These are phyloP conservation scores for Altica lythri DNA, from an alignment of 2,888 invertebrate species.

Conservation along the genomic window DNA sequence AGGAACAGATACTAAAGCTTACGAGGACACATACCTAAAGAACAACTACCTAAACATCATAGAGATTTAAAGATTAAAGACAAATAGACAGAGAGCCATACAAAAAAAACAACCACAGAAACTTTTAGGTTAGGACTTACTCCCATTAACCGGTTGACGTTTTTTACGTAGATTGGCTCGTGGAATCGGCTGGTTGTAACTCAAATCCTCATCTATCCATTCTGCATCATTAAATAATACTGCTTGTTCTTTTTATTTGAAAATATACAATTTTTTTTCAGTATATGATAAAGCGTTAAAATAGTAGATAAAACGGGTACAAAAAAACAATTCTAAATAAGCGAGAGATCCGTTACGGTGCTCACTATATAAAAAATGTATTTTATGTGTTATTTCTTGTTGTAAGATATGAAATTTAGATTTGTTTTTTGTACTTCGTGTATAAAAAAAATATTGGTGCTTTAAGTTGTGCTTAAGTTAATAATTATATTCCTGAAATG, in stretches of 20 bases:
- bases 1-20: constrained; percentile 30
- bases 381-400: no score
- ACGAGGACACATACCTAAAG: constrained; percentile 27
- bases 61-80: constrained; percentile 17
- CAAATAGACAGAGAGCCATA: constrained; percentile 31
- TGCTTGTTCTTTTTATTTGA: constrained; percentile 30
- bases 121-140: constrained; percentile 50
- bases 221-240: constrained; percentile 40
- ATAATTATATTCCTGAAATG: no score
- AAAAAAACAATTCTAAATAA: no score
- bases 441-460: no score
- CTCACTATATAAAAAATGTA: no score
- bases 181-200: constrained; percentile 33
- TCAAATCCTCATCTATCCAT: constrained; percentile 42
- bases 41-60: constrained; percentile 31
- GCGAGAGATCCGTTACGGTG: no score
- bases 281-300: background rate
- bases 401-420: no score
- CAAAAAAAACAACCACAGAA: constrained; percentile 32
- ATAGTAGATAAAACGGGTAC: no score
- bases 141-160: constrained; percentile 42
- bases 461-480: no score
- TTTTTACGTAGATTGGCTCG: constrained; percentile 42
- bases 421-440: no score
- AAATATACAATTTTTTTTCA: constrained; percentile 8